Base-by-base conservation (phyloP, 2,888 invertebrate species). In the Tuberolachnus salignus region DNA sequence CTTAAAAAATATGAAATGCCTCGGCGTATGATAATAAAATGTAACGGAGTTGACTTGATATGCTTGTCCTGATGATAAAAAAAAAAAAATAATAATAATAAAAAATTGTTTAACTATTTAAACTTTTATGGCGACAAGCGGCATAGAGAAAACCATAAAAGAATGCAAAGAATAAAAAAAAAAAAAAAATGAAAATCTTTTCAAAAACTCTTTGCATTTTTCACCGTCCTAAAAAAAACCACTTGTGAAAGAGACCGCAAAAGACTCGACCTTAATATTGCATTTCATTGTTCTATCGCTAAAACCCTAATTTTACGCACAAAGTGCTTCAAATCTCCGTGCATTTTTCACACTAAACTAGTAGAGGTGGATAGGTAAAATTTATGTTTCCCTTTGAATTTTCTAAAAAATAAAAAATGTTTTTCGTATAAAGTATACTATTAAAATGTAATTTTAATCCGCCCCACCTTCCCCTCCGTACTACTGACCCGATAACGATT, bases 211-310 rank as follows among this genome's bases (percentile, higher is more conserved):
- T 63, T 55, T 74, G n/a, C n/a, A 55, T 66, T 53, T 74, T 66
- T 64, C 55, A 34, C 55, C 42, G 3, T 66, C 23, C 64, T 74
- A 66, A 74, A 51, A 74, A 51, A 74, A 66, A 74, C 42, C 63
- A 74, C 63, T 74, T 46, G 66, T 66, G 66, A 74, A 66, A 53
- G 53, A 53, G 53, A 55, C 53, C 44, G 14, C 44, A 16, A 44
- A 16, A 34, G 10, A 64, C 44, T 64, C 64, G 64, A 74, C 74
- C 66, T 74, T 55, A 74, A 74, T 74, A 74, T 66, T 66, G 44
- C n/a, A 55, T 74, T 74, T 66, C 74, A 74, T 74, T 74, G 64
- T 74, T 46, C 74, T 66, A 55, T 55, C 19, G 55, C 74, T 55
- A 55, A 66, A 74, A 66, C 66, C 55, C 53, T 64, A 66, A 64